phyloP scores from a whole-genome alignment of 1,140 invertebrate species.

The Thalassaphorura encarpata region DNA sequence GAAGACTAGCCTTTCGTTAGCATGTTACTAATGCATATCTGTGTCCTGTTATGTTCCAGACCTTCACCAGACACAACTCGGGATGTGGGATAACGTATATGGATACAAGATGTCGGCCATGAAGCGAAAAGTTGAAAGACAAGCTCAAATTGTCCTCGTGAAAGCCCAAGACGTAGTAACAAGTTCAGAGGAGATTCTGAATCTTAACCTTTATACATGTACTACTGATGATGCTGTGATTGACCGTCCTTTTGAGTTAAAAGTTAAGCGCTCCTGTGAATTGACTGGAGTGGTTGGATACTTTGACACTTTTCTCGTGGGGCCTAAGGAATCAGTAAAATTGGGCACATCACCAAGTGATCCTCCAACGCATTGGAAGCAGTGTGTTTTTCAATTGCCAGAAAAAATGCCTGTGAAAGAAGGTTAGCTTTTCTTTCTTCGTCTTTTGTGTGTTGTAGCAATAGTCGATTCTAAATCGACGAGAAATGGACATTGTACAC shows the following conservation, averaged over 20 bases:
- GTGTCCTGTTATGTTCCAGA: too few species aligned
- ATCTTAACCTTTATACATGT: conserved; percentile 73
- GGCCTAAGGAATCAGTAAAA: conserved; percentile 34
- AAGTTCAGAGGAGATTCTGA: conserved; percentile 50
- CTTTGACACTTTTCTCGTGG: conserved; percentile 13
- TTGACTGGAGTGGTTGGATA: conserved; percentile 18
- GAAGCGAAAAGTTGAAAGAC: conserved; percentile 73
- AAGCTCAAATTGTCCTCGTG: conserved; percentile 81
- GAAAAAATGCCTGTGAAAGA: conserved; percentile 57
- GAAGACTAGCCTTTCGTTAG: background rate
- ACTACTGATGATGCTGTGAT: conserved; percentile 71
- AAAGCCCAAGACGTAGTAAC: conserved; percentile 67
- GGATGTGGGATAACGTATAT: conserved; percentile 94
- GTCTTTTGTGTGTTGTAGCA: too few species aligned
- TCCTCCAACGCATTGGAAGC: conserved; percentile 90
- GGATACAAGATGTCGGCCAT: conserved; percentile 95
- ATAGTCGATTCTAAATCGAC: too few species aligned
- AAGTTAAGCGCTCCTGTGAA: conserved; percentile 39
- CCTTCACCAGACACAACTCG: conserved; percentile 59
- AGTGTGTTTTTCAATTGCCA: conserved; percentile 85
- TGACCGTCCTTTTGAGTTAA: conserved; percentile 61
- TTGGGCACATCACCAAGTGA: conserved; percentile 45
- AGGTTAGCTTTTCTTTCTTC: too few species aligned
- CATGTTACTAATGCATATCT: too few species aligned
- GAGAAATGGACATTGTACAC: too few species aligned